A percentile compares a stretch with the other conserved stretches of the same genome.
These are phyloP conservation scores for Fopius arisanus DNA, from an alignment of 1,140 invertebrate species.

Conservation along the genomic window DNA sequence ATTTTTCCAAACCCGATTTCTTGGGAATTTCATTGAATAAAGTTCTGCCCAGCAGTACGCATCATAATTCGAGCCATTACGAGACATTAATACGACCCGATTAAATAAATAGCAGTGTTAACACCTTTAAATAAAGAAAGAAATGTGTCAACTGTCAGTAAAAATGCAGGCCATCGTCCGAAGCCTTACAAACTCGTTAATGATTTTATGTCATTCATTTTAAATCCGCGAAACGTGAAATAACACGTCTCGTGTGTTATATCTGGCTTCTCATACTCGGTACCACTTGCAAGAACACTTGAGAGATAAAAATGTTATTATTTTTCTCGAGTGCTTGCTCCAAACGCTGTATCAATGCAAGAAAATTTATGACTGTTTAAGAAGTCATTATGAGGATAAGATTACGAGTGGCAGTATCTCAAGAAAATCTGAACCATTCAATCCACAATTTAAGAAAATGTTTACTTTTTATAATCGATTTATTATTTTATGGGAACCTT, in stretches of 20 bases:
- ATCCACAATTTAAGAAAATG: not conserved
- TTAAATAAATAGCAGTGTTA: not conserved
- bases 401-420: not conserved
- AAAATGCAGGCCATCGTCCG: conserved; percentile 46
- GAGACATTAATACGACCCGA: too few relatives aligned
- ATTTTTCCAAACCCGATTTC: too few relatives aligned
- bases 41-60: too few relatives aligned
- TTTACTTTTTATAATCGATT: too few relatives aligned
- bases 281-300: not conserved
- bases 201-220: conserved; percentile 45
- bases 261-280: not conserved
- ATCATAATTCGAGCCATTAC: too few relatives aligned
- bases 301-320: not conserved
- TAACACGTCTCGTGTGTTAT: conserved; percentile 12
- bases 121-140: not conserved
- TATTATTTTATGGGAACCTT: too few relatives aligned
- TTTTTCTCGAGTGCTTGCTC: not conserved
- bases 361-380: not conserved
- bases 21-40: too few relatives aligned
- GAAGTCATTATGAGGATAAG: not conserved
- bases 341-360: not conserved
- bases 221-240: not conserved
- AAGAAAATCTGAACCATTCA: not conserved
- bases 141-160: not conserved
- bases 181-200: conserved; percentile 57